Evolutionary conservation across 1,140 invertebrate species (phyloP), one percentile per base, ranked within the genome.

Genomic region (Drosophila gunungcola): DNA sequence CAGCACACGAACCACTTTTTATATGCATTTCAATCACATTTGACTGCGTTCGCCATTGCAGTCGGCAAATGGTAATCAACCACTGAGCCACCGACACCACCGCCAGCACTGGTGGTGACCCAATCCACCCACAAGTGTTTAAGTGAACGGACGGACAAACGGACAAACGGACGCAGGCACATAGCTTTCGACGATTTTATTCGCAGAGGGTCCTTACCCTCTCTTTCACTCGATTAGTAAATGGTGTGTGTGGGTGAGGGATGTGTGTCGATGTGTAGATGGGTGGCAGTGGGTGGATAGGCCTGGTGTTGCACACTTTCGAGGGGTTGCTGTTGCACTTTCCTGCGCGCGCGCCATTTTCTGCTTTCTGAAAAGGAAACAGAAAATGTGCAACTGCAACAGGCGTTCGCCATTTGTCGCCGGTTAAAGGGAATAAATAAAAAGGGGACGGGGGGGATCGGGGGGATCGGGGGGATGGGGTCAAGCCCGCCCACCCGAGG

Each of bases 281-380:
- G 45, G 45, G 21, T n/a, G 2, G 25, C 3, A 9, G 34, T 64
- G 53, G 52, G 58, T 51, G 68, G 56, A 2, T 41, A n/a, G 70
- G 42, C 32, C 45, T 45, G 3, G 11, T 38, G 46, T 51, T 72
- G 68, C 56, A 70, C 54, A 61, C 57, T 63, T 48, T 27, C 51
- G 36, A 55, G 72, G 70, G 73, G 73, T 77, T 76, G 73, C 62
- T 75, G 52, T 25, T 61, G 45, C 60, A 70, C 51, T 70, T 76
- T 76, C 55, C 63, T 77, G 73, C 62, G 73, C 73, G 73, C 72
- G 72, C 73, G 73, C 72, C 73, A 75, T 75, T 75, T 75, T 67
- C 48, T 53, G 42, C 27, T 13, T 34, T 5, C 3, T 34, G 13
- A 25, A 57, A 34, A 27, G 42, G 39, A 25, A 39, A 13, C 49